These are phyloP conservation scores for Aporophyla nigra DNA, from an alignment of 2,888 invertebrate genomes.

Conservation along the genomic window DNA sequence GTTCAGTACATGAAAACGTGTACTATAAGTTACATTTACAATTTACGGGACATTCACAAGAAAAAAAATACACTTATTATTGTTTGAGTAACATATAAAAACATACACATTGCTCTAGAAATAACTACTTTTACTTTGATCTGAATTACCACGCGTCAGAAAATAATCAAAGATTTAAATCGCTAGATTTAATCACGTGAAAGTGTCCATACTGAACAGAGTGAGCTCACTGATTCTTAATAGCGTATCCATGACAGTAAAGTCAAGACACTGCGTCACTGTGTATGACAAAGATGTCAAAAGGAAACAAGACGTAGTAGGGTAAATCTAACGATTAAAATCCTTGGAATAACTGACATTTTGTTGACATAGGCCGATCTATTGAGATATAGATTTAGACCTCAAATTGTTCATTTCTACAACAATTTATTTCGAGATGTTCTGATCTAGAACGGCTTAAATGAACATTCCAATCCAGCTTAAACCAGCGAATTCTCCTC, in stretches of 20 bases:
- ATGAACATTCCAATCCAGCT: background rate
- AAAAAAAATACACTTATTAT: slow-evolving; percentile 21
- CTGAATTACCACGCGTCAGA: background rate
- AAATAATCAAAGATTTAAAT: background rate
- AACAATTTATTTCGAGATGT: background rate
- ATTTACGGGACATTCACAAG: slow-evolving; percentile 16
- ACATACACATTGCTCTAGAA: slow-evolving; percentile 23
- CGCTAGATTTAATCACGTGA: too few relatives aligned
- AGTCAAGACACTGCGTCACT: too few relatives aligned
- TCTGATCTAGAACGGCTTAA: background rate
- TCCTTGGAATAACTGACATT: background rate
- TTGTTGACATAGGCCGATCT: background rate
- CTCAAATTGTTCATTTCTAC: background rate
- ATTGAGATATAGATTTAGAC: background rate
- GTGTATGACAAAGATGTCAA: too few relatives aligned
- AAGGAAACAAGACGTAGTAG: too few relatives aligned
- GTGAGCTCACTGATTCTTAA: too few relatives aligned
- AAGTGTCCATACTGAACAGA: too few relatives aligned
- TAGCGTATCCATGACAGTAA: too few relatives aligned
- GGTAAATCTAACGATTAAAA: too few relatives aligned
- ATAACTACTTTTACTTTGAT: slow-evolving; percentile 16
- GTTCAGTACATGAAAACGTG: slow-evolving; percentile 45
- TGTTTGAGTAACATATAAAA: slow-evolving; percentile 39
- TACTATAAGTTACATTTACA: slow-evolving; percentile 21
- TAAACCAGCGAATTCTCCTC: background rate